A percentile compares a stretch with the other conserved stretches of the same genome.
Evolutionary conservation across 1,140 invertebrate species (phyloP).

Genomic region (Platorchestia sp.): DNA sequence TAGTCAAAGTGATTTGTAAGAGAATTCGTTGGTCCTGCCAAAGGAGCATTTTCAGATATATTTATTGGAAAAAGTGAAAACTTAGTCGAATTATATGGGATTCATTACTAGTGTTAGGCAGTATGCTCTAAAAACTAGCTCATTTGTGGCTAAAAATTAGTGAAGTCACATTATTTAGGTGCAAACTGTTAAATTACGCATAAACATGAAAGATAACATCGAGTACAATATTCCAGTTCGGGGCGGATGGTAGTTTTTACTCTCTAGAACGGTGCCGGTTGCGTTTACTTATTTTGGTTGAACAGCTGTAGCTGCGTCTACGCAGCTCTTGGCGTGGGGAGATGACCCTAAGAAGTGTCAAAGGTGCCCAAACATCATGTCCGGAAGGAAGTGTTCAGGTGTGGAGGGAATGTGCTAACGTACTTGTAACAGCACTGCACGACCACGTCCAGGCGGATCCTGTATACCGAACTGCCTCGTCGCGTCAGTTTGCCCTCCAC

Average conservation of each 20-base stretch:
- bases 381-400: conserved; percentile 5
- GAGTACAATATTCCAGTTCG: neutral
- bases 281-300: neutral
- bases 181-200: neutral
- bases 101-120: neutral
- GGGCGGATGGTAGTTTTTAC: neutral
- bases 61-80: neutral
- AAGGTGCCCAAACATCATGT: neutral
- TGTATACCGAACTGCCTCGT: neutral
- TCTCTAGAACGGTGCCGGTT: neutral
- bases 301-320: neutral
- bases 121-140: neutral
- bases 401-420: neutral
- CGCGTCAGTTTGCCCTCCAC: neutral
- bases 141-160: neutral
- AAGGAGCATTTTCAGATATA: neutral
- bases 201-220: neutral
- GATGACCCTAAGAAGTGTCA: neutral
- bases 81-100: neutral
- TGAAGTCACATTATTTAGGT: neutral
- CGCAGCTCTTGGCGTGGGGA: neutral
- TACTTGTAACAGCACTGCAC: neutral
- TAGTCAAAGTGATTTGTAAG: neutral
- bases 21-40: neutral
- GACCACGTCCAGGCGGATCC: neutral